Evolutionary conservation across 1,140 invertebrate genomes (phyloP).

Genomic region (Carposina sasakii): DNA sequence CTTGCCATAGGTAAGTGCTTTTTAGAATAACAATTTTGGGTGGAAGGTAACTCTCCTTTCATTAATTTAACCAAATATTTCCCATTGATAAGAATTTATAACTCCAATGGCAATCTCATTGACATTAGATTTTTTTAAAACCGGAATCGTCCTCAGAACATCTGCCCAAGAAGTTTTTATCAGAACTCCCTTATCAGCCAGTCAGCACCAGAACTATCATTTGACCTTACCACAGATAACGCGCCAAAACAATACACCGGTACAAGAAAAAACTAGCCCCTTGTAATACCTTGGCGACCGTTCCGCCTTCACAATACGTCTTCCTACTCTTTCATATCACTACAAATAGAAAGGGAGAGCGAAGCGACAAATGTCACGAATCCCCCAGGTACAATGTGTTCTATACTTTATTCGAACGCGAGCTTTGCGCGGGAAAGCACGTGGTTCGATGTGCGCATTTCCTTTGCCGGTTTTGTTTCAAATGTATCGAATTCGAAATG

Average conservation of each 20-base stretch:
- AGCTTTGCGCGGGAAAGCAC: conserved; percentile 66
- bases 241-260: conserved; percentile 54
- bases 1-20: too few relatives aligned
- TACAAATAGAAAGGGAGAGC: conserved; percentile 25
- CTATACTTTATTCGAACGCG: conserved; percentile 58
- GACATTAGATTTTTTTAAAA: too few relatives aligned
- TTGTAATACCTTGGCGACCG: conserved; percentile 37
- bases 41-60: too few relatives aligned
- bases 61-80: too few relatives aligned
- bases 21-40: too few relatives aligned
- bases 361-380: conserved; percentile 43
- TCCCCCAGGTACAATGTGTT: conserved; percentile 51
- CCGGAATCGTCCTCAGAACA: too few relatives aligned
- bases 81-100: too few relatives aligned
- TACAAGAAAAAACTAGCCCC: conserved; percentile 42
- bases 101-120: too few relatives aligned
- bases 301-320: conserved; percentile 49
- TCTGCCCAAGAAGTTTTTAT: too few relatives aligned
- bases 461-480: too few relatives aligned
- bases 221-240: conserved; percentile 45
- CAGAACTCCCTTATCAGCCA: conserved; percentile 42
- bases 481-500: conserved; percentile 22
- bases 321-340: conserved; percentile 28
- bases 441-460: conserved; percentile 34
- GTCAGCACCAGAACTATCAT: too few relatives aligned